Evolutionary conservation across 1,140 invertebrate species (phyloP), one percentile per base, ranked within the genome.

Genomic region (Neuroterus valhalla): DNA sequence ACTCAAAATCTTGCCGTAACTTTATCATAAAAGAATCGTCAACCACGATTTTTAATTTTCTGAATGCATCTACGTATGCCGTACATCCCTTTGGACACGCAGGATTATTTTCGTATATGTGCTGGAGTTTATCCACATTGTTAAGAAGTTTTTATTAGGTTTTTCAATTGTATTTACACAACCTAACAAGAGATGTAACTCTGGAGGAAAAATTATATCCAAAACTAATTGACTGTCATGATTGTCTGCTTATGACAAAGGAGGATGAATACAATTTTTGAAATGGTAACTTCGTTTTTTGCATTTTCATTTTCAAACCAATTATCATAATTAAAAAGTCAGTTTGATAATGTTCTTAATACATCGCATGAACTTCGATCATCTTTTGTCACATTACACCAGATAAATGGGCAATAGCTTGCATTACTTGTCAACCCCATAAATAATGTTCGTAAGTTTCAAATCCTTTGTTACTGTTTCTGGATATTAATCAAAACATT

Each of bases 41-140:
- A 23, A 69, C 68, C 12, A 69, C 68, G 14, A 2, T 69, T 48
- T 69, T 42, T 21, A 69, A 69, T 14, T 69, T 69, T 48, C 19
- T 46, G 15, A 69, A 69, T 0, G 68, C 12, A 21, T 69, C 44
- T 15, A 69, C 68, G 26, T 69, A 69, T 8, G 21, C 26, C 15
- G 23, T 23, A 48, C 8, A 21, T 1, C 17, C 44, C n/a, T 10
- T 14, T 21, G 44, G 12, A 68, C 38, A 3, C 2, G 8, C 42
- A 26, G 11, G 15, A 2, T 69, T 17, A 69, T 12, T 68, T 68
- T 44, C 67, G 17, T 15, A 68, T 8, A 44, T 14, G n/a, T 19
- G 67, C 46, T 45, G 21, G 67, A 69, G 66, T 68, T 44, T 46
- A 4, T 68, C 31, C n/a, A 68, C 17, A 6, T 68, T 68, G 44